Evolutionary conservation across 2,113 vertebrate genomes (phyloP).

Genomic region (Corythornis madagascariensis): DNA sequence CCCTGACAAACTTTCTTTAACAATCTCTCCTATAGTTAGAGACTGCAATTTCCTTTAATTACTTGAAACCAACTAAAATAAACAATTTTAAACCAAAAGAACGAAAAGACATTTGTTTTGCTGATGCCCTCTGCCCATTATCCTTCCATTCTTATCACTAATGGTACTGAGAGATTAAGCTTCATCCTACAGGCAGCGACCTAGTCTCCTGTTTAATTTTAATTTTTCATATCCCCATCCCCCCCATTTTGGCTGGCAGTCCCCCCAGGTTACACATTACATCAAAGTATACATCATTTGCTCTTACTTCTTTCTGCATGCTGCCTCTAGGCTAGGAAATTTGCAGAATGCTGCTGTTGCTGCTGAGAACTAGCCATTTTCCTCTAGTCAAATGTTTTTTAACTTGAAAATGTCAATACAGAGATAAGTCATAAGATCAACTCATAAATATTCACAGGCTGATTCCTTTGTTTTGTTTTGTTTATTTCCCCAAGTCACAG

Average conservation of each 20-base stretch:
- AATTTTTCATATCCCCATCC: constrained; percentile 46
- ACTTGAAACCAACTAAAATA: constrained; percentile 24
- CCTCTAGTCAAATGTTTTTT: constrained; percentile 76
- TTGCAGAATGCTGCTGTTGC: constrained; percentile 55
- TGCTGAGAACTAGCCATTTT: constrained; percentile 59
- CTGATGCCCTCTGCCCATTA: not conserved
- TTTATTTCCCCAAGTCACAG: not conserved
- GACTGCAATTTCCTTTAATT: constrained; percentile 45
- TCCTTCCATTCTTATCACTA: constrained; percentile 21
- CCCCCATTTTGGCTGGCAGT: constrained; percentile 23
- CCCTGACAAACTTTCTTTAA: constrained; percentile 45
- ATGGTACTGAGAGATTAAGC: constrained; percentile 58
- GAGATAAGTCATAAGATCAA: constrained; percentile 77
- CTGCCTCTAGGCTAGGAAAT: constrained; percentile 63
- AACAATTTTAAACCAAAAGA: constrained; percentile 37
- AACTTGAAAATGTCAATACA: constrained; percentile 77
- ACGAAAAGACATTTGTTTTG: constrained; percentile 20
- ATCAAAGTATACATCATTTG: constrained; percentile 65
- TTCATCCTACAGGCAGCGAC: constrained; percentile 39
- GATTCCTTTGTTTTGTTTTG: constrained; percentile 41
- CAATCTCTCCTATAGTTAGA: not conserved
- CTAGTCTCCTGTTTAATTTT: constrained; percentile 22
- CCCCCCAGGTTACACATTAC: constrained; percentile 52
- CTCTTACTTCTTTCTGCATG: constrained; percentile 53
- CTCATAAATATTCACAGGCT: constrained; percentile 76